Percentiles rank a stretch among this genome's conserved stretches.
Evolutionary conservation across 2,888 invertebrate genomes (phyloP).

Genomic region (Blera fallax): DNA sequence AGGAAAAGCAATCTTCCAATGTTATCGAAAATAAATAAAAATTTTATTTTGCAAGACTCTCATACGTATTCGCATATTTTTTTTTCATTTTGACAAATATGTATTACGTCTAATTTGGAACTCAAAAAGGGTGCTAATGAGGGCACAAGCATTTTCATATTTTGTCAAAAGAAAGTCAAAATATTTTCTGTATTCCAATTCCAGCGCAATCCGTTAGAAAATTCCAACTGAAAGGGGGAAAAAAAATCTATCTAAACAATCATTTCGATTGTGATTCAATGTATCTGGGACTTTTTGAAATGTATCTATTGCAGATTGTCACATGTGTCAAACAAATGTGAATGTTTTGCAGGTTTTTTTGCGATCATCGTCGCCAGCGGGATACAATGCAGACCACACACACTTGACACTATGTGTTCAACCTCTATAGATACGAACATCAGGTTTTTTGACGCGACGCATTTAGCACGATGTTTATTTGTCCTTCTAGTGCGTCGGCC

Average conservation of each 20-base stretch:
- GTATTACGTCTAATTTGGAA: neutral
- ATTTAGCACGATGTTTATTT: constrained; percentile 58
- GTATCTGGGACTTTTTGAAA: neutral
- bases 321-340: constrained; percentile 71
- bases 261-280: neutral
- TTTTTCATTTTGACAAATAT: neutral
- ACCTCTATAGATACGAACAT: constrained; percentile 4
- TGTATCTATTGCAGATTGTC: constrained; percentile 38
- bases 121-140: constrained; percentile 10
- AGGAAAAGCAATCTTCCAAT: neutral
- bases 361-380: constrained; percentile 7
- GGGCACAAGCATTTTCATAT: neutral
- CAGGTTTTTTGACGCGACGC: constrained; percentile 55
- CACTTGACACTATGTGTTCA: constrained; percentile 28
- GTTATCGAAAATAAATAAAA: neutral
- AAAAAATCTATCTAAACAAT: constrained; percentile 20
- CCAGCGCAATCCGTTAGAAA: neutral
- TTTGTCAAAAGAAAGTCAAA: neutral
- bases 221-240: neutral
- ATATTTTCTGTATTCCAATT: too few species aligned
- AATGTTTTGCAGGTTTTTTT: constrained; percentile 31
- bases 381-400: constrained; percentile 63
- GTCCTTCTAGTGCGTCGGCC: constrained; percentile 42
- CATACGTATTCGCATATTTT: too few species aligned
- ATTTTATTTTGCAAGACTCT: neutral